Evolutionary conservation across 2,113 vertebrate species (phyloP), one percentile per base, ranked within the genome.

Genomic region (Dascyllus trimaculatus): DNA sequence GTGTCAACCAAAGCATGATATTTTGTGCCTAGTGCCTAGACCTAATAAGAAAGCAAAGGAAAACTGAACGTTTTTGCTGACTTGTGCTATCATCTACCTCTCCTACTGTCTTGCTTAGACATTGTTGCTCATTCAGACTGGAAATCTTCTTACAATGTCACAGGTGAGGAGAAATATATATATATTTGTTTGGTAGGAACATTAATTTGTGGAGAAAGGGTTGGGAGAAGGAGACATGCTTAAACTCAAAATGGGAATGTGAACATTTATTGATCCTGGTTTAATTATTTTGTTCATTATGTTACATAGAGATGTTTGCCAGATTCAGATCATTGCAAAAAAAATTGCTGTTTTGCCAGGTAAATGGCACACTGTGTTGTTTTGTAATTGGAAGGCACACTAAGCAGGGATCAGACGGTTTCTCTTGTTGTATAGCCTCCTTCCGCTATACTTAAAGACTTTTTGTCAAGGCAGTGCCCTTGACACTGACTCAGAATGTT

Each of bases 401-500:
- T 63, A 14, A 79, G 22, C 18, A 26, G 7, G 29, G 25, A 66
- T 35, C 7, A 10, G 13, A 26, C 1, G 0, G 10, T 69, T 25
- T 64, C 14, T 76, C 57, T 60, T 69, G 19, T 63, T 38, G 35
- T 59, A 5, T 60, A 9, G 59, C 25, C 59, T 78, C 19, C 19
- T 68, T 52, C n/a, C 45, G 24, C 24, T 49, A 43, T 13, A 71
- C 59, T 56, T 65, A 21, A 75, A 40, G 32, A 71, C 35, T 45
- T 61, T 84, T 43, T 75, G 21, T 72, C 40, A 58, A 32, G 49
- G 25, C 32, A 17, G 18, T 78, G 24, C 54, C 70, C 51, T 75
- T 67, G 66, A 80, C 75, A 66, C 49, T 17, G 38, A 73, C 56
- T 59, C 26, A 62, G 58, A 73, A 79, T 29, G 40, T 75, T 77